Conservation (phyloP, 1,140 invertebrate genomes). For the Eriocheir sinensis region DNA sequence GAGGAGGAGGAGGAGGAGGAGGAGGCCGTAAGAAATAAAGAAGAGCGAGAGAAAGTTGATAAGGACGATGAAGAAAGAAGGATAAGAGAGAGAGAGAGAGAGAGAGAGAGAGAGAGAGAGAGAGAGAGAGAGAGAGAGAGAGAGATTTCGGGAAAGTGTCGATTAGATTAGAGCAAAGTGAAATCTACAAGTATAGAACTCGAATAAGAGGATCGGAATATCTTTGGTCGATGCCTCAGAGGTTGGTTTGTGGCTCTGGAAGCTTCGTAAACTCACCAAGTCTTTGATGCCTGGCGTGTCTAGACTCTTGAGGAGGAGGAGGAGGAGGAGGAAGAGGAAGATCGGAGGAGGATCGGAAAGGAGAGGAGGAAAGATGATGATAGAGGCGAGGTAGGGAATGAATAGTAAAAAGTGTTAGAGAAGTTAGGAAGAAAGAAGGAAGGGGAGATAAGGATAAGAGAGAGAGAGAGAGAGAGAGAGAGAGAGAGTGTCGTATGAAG, state of each 20-base stretch:
- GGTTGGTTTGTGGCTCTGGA: too few species aligned
- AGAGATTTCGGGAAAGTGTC: neutral
- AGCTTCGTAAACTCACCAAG: too few species aligned
- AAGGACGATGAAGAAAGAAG: neutral
- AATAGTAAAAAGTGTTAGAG: neutral
- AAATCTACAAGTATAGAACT: too few species aligned
- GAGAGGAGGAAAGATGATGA: neutral
- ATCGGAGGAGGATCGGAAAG: neutral
- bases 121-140: neutral
- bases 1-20: neutral
- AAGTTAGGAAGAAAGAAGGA: neutral
- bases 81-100: neutral
- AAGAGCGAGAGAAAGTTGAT: neutral
- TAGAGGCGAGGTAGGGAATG: neutral
- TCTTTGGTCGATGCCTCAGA: too few species aligned
- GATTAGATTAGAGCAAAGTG: too few species aligned
- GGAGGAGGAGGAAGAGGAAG: neutral
- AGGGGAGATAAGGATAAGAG: neutral
- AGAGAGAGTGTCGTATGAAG: too few species aligned
- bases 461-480: constrained; percentile 14
- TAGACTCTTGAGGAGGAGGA: neutral
- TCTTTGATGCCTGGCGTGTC: neutral
- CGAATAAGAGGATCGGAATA: too few species aligned
- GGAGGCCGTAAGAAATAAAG: neutral
- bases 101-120: neutral